Base-by-base conservation (phyloP, 2,797 vertebrate genomes). In the Ceryle rudis region DNA sequence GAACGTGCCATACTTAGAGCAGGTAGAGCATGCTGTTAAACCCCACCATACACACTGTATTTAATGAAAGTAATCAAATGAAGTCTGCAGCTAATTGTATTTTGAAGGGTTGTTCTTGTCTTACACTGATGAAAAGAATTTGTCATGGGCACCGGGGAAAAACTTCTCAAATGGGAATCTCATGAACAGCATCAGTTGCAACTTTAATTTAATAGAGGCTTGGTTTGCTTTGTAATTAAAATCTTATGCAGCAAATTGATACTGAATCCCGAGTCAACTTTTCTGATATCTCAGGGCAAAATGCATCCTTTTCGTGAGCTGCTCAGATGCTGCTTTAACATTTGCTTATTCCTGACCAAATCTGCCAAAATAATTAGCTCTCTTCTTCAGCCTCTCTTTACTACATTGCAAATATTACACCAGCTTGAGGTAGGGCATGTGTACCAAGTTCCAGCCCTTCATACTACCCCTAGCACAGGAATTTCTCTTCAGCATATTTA, bases 181-280 rank as follows among this genome's bases (percentile, higher is more conserved):
- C 75, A 90, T 94, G 94, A 96, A 95, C 52, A 95, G 85, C 87
- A 89, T 95, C 6, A 62, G 66, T 94, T 90, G 81, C 88, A 94
- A 97, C 81, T 93, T 95, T 86, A 94, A 96, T 95, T 93, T 87
- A 97, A 96, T 92, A 91, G 89, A 73, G 64, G 75, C 67, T 94
- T 94, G 74, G 65, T 94, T 93, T 95, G 90, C 85, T 95, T 93
- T 96, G 87, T 86, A 96, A 97, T 96, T 93, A 97, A 96, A 96
- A 95, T 91, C 86, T 90, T 83, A 89, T 10, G 83, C 84, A 88
- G 91, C 42, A 95, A 94, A 96, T 78, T 92, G 92, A 46, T 92
- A 64, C 71, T 58, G 62, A 88, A 91, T 88, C 66, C 81, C 61
- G 66, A 95, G 84, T 89, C 92, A 96, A 96, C 81, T 89, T 95